Percentiles rank a stretch among this genome's conserved stretches.
These are phyloP conservation scores for Tupaia tana DNA, from an alignment of 2,113 vertebrate species.

Conservation along the genomic window DNA sequence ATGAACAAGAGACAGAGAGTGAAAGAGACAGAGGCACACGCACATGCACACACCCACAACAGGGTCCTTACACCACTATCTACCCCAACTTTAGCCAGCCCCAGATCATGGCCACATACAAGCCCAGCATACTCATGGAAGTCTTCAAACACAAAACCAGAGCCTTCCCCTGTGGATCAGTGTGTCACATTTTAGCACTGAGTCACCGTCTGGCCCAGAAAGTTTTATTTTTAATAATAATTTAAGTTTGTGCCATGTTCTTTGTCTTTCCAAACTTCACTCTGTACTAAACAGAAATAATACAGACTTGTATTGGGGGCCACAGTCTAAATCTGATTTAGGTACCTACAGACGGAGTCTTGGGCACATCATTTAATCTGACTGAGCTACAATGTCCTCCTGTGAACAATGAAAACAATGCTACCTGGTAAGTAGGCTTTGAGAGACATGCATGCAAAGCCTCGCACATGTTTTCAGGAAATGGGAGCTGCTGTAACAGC, in stretches of 20 bases:
- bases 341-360: background rate
- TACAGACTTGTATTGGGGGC: background rate
- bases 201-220: too few relatives aligned
- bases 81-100: too few relatives aligned
- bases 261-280: background rate
- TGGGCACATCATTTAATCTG: background rate
- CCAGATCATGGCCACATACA: too few relatives aligned
- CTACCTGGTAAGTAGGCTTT: background rate
- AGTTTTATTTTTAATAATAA: background rate
- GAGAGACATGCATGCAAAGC: background rate
- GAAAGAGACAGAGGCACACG: too few relatives aligned
- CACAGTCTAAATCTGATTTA: background rate
- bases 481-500: background rate
- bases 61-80: too few relatives aligned
- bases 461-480: background rate
- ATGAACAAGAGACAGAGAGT: too few relatives aligned
- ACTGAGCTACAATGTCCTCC: background rate
- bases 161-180: too few relatives aligned
- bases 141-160: too few relatives aligned
- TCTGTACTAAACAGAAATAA: slow-evolving; percentile 5
- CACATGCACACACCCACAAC: too few relatives aligned
- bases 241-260: background rate
- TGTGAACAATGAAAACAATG: background rate
- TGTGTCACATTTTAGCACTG: too few relatives aligned
- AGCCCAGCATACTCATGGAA: too few relatives aligned